These are phyloP conservation scores for Drosophila mojavensis DNA, from an alignment of 1,140 invertebrate genomes.

Conservation along the genomic window DNA sequence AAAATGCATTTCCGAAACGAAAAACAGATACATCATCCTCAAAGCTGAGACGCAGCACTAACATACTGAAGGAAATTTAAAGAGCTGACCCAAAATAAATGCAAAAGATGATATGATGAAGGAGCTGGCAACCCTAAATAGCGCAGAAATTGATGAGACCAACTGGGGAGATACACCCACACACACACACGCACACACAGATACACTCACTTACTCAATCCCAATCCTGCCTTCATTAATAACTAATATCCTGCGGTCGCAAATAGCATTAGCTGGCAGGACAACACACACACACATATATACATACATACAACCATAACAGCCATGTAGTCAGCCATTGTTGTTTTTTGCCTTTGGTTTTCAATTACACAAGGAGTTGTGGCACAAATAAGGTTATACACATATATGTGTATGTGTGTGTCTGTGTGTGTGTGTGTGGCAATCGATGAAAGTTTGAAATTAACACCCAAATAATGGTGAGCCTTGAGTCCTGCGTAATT, in stretches of 20 bases:
- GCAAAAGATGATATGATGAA: slow-evolving; percentile 50
- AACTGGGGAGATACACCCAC: slow-evolving; percentile 31
- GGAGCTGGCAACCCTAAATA: slow-evolving; percentile 62
- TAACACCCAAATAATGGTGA: slow-evolving; percentile 68
- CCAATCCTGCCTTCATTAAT: slow-evolving; percentile 69
- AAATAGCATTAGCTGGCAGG: slow-evolving; percentile 68
- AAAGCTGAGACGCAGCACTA: neutral
- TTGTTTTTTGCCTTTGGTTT: slow-evolving; percentile 72
- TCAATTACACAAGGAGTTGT: slow-evolving; percentile 71
- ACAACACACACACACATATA: slow-evolving; percentile 16
- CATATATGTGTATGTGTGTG: neutral
- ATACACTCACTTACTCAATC: slow-evolving; percentile 10
- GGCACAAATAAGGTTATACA: slow-evolving; percentile 31
- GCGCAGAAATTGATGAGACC: slow-evolving; percentile 24
- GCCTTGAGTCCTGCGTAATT: slow-evolving; percentile 63
- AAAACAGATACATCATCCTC: slow-evolving; percentile 62
- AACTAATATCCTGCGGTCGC: slow-evolving; percentile 77
- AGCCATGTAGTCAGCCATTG: slow-evolving; percentile 38
- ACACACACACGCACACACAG: slow-evolving; percentile 19
- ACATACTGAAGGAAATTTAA: slow-evolving; percentile 38
- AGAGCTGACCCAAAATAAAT: slow-evolving; percentile 29
- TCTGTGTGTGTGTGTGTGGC: slow-evolving; percentile 28
- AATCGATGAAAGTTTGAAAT: slow-evolving; percentile 81
- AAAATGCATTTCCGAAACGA: slow-evolving; percentile 47
- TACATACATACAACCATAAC: slow-evolving; percentile 2